Base-by-base conservation (phyloP, 2,113 vertebrate species). In the Hippocampus zosterae region DNA sequence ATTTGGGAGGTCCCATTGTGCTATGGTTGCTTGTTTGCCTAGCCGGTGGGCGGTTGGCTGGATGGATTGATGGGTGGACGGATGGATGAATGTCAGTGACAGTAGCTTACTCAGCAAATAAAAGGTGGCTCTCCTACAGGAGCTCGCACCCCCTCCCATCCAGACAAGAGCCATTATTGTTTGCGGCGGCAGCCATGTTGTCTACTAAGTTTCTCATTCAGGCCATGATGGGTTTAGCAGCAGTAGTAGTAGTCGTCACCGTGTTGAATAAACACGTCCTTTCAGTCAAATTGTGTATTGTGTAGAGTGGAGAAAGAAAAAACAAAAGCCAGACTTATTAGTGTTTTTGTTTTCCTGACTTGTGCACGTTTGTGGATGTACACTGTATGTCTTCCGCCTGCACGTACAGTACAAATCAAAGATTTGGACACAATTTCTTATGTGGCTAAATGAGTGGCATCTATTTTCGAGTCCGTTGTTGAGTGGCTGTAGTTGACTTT, bases 141-240 rank as follows among this genome's bases (percentile, higher is more conserved):
- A 69, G 65, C 76, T 46, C 75, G 72, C 65, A 65, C 18, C 48
- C 69, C 74, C 75, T 65, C 42, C 16, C 23, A 68, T 65, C 52
- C 65, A 61, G 16, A 55, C 25, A 65, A 67, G 60, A 77, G 68
- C 12, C 72, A 8, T 73, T 71, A 86, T 84, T 89, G 87, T 88
- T 78, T 80, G 67, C 71, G 12, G 41, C 77, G 82, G 85, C 81
- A 89, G 86, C 70, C 86, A 79, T 46, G 63, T 70, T 82, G 89
- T 88, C 88, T 88, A 48, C 70, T 76, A 69, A 80, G 64, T 62
- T 74, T 72, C 70, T 76, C 69, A 74, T 83, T 85, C 76, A 61
- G 78, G 75, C 72, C 76, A 69, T 88, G 81, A 89, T 79, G 84
- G 81, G 63, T 86, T 88, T 87, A 86, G 75, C 85, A 86, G 87